These are phyloP conservation scores for Ips typographus DNA, from an alignment of 1,140 invertebrate genomes.

Conservation along the genomic window DNA sequence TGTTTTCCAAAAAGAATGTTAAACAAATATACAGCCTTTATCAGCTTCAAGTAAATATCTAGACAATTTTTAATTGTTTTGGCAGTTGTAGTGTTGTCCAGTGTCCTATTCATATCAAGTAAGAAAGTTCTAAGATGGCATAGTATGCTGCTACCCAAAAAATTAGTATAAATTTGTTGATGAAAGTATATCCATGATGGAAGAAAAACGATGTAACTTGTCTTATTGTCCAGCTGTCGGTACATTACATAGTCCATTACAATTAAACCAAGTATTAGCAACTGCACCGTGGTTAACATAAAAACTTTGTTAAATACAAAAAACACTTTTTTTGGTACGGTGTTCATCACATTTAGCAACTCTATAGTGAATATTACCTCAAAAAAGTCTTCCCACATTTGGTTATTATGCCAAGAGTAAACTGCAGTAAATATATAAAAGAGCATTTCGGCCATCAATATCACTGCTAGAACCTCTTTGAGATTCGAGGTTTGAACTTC, in stretches of 20 bases:
- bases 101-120: background rate
- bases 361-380: background rate
- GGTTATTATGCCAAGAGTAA: background rate
- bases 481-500: too few relatives aligned
- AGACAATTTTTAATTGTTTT: background rate
- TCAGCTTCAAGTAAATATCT: background rate
- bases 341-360: background rate
- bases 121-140: background rate
- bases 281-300: background rate
- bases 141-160: background rate
- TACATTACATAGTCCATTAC: background rate
- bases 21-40: background rate
- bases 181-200: background rate
- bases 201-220: background rate
- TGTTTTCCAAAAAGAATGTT: slow-evolving; percentile 3
- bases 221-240: background rate
- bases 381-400: background rate
- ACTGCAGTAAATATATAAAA: background rate
- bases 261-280: background rate
- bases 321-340: background rate
- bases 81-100: background rate
- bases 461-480: background rate
- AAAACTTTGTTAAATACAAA: background rate
- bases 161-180: too few relatives aligned
- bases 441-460: background rate